phyloP scores from a whole-genome alignment of 2,888 invertebrate species.

The Hipparchia semele region DNA sequence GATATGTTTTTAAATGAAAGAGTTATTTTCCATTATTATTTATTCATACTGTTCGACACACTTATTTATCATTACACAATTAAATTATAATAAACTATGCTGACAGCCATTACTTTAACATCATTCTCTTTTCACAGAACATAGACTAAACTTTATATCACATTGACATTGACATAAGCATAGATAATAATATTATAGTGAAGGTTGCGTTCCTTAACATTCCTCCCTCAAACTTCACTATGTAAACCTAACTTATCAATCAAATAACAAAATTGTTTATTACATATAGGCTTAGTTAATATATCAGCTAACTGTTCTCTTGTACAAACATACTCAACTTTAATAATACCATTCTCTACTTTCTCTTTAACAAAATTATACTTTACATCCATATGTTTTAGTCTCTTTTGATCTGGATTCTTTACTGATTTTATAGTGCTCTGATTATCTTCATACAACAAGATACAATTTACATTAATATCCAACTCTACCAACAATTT shows the following conservation, averaged over 20 bases:
- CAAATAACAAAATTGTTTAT: neutral
- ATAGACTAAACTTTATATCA: too few relatives aligned
- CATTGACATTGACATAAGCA: too few relatives aligned
- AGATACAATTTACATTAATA: slow-evolving; percentile 4
- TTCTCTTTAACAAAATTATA: slow-evolving; percentile 27
- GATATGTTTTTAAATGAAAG: too few relatives aligned
- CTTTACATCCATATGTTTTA: slow-evolving; percentile 24
- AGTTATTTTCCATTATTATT: too few relatives aligned
- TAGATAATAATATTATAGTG: too few relatives aligned
- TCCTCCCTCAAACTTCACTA: neutral
- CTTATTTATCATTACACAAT: too few relatives aligned
- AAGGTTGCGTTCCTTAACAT: too few relatives aligned
- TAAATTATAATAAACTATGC: too few relatives aligned
- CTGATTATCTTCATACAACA: neutral
- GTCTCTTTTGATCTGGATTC: slow-evolving; percentile 21
- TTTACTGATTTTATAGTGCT: slow-evolving; percentile 14
- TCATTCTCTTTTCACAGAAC: too few relatives aligned
- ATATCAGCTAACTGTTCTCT: slow-evolving; percentile 1
- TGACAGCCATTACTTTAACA: too few relatives aligned
- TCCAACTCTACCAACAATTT: neutral
- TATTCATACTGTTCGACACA: too few relatives aligned
- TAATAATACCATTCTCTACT: neutral
- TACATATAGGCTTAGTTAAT: too few relatives aligned
- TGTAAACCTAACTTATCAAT: neutral
- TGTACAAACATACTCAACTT: slow-evolving; percentile 7